These are phyloP conservation scores for Nothocercus julius DNA, from an alignment of 2,113 vertebrate genomes.

Conservation along the genomic window DNA sequence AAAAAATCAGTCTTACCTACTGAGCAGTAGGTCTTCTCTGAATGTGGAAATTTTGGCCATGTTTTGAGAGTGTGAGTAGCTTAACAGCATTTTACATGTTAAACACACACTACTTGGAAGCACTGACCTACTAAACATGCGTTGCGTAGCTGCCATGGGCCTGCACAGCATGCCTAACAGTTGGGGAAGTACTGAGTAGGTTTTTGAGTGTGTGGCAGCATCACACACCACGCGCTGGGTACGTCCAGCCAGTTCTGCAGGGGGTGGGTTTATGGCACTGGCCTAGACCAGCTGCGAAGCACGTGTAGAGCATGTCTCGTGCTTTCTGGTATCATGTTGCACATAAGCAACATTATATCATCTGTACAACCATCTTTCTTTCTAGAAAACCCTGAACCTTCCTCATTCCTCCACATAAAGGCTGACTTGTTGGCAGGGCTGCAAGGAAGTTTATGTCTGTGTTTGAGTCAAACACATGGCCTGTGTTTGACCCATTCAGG, in stretches of 20 bases:
- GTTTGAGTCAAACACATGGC: background rate
- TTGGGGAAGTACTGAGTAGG: background rate
- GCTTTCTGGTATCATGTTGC: background rate
- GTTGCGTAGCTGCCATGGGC: rapidly evolving
- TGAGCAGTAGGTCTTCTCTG: background rate
- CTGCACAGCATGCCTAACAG: background rate
- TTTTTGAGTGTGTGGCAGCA: background rate
- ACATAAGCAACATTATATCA: background rate
- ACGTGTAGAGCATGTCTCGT: background rate
- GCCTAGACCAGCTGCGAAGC: background rate
- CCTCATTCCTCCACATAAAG: background rate
- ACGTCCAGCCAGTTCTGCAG: background rate
- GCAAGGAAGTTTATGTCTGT: background rate
- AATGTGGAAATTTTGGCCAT: background rate
- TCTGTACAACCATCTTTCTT: background rate
- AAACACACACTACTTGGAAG: background rate
- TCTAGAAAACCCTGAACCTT: background rate
- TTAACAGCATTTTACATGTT: rapidly evolving
- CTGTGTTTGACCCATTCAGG: background rate
- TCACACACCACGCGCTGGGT: background rate
- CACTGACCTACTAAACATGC: background rate
- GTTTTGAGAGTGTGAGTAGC: background rate
- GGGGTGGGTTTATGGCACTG: background rate
- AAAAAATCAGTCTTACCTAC: background rate
- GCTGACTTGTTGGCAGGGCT: background rate